These are phyloP conservation scores for Notolabrus celidotus DNA, from an alignment of 2,797 vertebrate genomes.

Conservation along the genomic window DNA sequence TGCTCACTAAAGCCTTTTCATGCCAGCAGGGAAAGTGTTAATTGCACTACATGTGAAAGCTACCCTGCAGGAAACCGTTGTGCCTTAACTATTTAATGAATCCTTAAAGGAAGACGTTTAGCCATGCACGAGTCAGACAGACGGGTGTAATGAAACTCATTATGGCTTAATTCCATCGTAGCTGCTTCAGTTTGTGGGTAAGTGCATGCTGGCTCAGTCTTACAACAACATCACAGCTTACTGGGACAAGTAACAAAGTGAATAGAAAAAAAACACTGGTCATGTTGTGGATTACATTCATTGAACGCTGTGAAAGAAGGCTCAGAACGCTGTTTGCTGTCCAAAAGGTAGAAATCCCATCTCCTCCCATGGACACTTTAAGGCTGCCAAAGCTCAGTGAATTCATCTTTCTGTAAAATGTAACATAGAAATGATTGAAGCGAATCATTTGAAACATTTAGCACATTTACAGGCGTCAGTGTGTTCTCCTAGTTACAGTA, in stretches of 20 bases:
- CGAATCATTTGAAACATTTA: conserved; percentile 13
- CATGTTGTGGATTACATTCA: neutral
- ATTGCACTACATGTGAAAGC: neutral
- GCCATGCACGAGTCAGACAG: neutral
- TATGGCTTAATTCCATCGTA: conserved; percentile 4
- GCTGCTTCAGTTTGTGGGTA: conserved; percentile 1
- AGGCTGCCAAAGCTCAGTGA: neutral
- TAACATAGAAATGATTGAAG: neutral
- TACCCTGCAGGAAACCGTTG: neutral
- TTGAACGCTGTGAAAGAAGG: neutral
- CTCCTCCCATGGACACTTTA: neutral
- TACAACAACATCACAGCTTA: neutral
- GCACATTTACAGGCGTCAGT: conserved; percentile 28
- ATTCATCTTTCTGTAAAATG: neutral
- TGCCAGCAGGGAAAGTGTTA: neutral
- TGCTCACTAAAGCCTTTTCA: conserved; percentile 9
- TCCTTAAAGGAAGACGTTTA: neutral
- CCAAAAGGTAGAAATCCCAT: neutral
- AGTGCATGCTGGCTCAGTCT: conserved; percentile 2
- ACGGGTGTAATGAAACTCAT: neutral
- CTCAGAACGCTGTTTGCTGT: neutral
- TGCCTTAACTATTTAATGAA: neutral
- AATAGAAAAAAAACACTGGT: neutral
- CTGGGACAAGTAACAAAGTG: neutral
- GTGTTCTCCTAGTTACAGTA: neutral